Base-by-base conservation (phyloP, 1,140 invertebrate species). In the Saccostrea cuccullata region DNA sequence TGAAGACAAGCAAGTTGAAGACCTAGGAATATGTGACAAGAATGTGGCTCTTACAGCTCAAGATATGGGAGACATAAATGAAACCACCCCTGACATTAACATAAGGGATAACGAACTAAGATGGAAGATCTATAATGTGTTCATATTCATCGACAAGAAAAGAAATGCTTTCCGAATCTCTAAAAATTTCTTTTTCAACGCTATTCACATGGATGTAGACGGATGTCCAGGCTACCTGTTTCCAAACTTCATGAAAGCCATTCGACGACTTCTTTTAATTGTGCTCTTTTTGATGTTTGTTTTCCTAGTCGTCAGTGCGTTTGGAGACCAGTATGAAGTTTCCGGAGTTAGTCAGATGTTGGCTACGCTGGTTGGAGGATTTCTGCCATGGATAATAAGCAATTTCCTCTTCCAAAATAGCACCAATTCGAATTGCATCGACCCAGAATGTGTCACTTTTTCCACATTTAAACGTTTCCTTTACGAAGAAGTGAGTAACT, bases 271-370 rank as follows among this genome's bases (percentile, higher is more conserved):
- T 60, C 40, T 86, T 12, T 73, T 87, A 6, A 91, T 93, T 13
- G 26, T 91, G 2, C 70, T 91, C 8, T 93, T 93, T 85, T 86
- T 93, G 12, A 55, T 90, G 23, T 93, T 93, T 73, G 89, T 93
- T 55, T 82, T 92, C 23, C 64, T 93, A 12, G 90, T 93, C 30
- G 91, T 93, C 20, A 87, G 91, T 87, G 89, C 91, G 1, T 92
- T 93, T 88, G 91, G 91, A 13, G 89, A 92, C 36, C 84, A 87
- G 55, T 93, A 92, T 56, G 83, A 90, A 60, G 89, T 93, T 0
- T 92, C 91, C 13, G 82, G 90, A 0, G 91, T 91, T 70, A 92
- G 92, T 84, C 92, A 92, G 88, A 91, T 91, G n/a, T 56, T 93
- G 55, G 91, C 91, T 36, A 91, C 92, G 2, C 84, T 91, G 8